Percentiles rank a stretch among this genome's conserved stretches.
Evolutionary conservation across 1,140 invertebrate species (phyloP).

Genomic region (Brachionus paranguensis): DNA sequence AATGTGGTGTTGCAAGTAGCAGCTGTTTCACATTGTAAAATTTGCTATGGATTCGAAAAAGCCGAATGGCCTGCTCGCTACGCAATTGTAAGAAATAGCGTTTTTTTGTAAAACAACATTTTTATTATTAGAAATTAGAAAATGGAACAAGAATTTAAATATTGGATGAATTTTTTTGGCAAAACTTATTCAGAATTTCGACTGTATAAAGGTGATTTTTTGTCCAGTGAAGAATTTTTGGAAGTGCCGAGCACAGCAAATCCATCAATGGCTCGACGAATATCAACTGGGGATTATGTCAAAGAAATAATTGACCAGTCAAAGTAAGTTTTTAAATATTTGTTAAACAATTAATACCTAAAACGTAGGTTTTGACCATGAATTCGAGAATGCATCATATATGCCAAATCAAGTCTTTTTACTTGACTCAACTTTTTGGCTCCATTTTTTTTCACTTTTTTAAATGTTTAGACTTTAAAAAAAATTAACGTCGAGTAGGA

Average conservation of each 20-base stretch:
- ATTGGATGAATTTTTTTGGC: constrained; percentile 94
- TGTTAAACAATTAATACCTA: too few species aligned
- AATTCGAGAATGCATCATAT: too few species aligned
- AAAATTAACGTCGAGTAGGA: too few species aligned
- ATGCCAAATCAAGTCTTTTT: too few species aligned
- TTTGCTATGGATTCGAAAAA: constrained; percentile 89
- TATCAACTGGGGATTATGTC: constrained; percentile 7
- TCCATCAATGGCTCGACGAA: neutral
- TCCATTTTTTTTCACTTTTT: too few species aligned
- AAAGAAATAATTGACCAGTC: constrained; percentile 43
- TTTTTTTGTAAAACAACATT: neutral
- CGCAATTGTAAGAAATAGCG: constrained; percentile 65
- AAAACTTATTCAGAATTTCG: constrained; percentile 61
- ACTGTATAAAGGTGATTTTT: constrained; percentile 81
- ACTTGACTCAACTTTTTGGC: too few species aligned
- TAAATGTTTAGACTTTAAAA: too few species aligned
- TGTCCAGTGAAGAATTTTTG: constrained; percentile 65
- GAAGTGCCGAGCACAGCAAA: constrained; percentile 60
- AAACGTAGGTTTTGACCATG: too few species aligned
- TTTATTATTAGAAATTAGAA: constrained; percentile 58
- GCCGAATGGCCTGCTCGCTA: constrained; percentile 89
- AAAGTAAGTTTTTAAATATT: neutral
- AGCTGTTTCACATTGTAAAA: constrained; percentile 78
- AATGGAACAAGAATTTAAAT: constrained; percentile 80
- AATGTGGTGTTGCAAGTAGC: constrained; percentile 97